Base-by-base conservation (phyloP, 2,888 invertebrate genomes). In the Achlya flavicornis region DNA sequence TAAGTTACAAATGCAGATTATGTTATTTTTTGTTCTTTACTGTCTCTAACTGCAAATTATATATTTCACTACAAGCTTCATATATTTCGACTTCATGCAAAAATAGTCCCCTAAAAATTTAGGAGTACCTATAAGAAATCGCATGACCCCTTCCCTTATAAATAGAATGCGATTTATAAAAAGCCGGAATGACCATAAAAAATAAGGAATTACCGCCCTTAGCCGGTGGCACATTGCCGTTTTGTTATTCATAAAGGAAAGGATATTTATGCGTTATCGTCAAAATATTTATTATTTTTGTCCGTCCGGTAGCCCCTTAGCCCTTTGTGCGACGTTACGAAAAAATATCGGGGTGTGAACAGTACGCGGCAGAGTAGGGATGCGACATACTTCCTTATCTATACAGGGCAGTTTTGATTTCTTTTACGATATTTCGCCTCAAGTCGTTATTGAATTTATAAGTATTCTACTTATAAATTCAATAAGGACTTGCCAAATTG, bases 231-330 rank as follows among this genome's bases (percentile, higher is more conserved):
- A 86, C 80, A 73, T 79, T 71, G 79, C 81, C 83, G 83, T 86
- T 93, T 92, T 91, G 91, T 91, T 91, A 93, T 93, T 93, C 93
- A 93, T 93, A 93, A 91, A 92, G 85, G 88, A 83, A 41, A 83
- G 82, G 85, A 92, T 93, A 93, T 93, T 93, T 93, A 93, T 92
- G 92, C 85, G 85, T 90, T 92, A 93, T 93, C 90, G 92, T 93
- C 93, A 92, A 93, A 93, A 93, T 93, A 93, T 93, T 93, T 93
- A 93, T 93, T 93, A 92, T 91, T 92, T 60, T 89, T 88, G 90
- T 92, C 92, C 85, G 85, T 75, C 74, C 87, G 81, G 88, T 85
- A 86, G 89, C 89, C 88, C 83, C 86, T 86, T 83, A 88, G 89
- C 88, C 92, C 87, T 92, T 93, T 93, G 89, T 90, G 90, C 84